These are phyloP conservation scores for western clawed frog (Xenopus tropicalis) DNA, from an alignment of 2,113 vertebrate genomes.

Conservation along the genomic window UCB_Xtro_10.0 CM004448.2:10840501-10841000, in stretches of 20 bases:
- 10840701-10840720: constrained; percentile 1
- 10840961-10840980: too few relatives aligned
- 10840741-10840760: background rate
- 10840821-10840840: background rate
- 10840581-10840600: constrained; percentile 31
- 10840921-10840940: too few relatives aligned
- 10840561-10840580: background rate
- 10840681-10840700: background rate
- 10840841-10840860: background rate
- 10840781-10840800: background rate
- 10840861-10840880: background rate
- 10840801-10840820: background rate
- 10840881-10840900: background rate
- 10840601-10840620: constrained; percentile 3
- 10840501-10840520: background rate
- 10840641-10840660: constrained; percentile 10
- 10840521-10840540: background rate
- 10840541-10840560: background rate
- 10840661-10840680: constrained; percentile 15
- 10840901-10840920: background rate
- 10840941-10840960: too few relatives aligned
- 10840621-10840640: constrained; percentile 22
- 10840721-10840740: background rate
- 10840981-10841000: too few relatives aligned
- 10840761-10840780: background rate